Conservation (phyloP, 1,140 invertebrate species). For the Oryctes rhinoceros region DNA sequence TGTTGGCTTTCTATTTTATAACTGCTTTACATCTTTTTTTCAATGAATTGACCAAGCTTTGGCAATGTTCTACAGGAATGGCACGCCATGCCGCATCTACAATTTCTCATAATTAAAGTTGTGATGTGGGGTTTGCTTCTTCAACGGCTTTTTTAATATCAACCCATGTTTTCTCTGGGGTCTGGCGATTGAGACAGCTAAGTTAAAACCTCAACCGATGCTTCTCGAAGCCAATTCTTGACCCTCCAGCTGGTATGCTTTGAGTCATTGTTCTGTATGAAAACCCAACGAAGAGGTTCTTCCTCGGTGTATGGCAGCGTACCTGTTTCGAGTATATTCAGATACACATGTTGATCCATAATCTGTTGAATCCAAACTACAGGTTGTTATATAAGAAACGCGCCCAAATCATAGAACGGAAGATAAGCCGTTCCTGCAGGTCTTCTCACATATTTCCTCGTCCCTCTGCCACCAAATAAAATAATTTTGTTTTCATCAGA, state of each 20-base stretch:
- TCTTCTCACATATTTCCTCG: background rate
- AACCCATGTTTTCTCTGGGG: background rate
- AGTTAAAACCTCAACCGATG: too few species aligned
- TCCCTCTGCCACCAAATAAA: background rate
- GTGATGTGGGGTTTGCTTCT: background rate
- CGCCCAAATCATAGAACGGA: background rate
- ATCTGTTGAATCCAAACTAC: background rate
- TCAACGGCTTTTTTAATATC: background rate
- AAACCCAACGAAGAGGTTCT: slow-evolving; percentile 50
- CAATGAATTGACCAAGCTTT: too few species aligned
- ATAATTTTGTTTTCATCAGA: slow-evolving; percentile 1
- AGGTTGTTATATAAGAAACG: background rate
- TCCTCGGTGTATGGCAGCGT: slow-evolving; percentile 49
- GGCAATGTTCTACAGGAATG: too few species aligned
- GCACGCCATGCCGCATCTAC: background rate
- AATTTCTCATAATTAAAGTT: background rate
- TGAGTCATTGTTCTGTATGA: slow-evolving; percentile 59
- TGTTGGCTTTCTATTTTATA: too few species aligned
- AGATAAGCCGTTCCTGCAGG: background rate
- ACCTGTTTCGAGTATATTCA: slow-evolving; percentile 1
- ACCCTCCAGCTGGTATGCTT: slow-evolving; percentile 51
- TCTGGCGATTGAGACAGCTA: slow-evolving; percentile 6
- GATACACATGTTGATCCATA: background rate
- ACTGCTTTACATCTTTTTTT: too few species aligned
- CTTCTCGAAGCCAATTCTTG: background rate